phyloP scores from a whole-genome alignment of 1,140 invertebrate species.

The Ceratosolen solmsi region DNA sequence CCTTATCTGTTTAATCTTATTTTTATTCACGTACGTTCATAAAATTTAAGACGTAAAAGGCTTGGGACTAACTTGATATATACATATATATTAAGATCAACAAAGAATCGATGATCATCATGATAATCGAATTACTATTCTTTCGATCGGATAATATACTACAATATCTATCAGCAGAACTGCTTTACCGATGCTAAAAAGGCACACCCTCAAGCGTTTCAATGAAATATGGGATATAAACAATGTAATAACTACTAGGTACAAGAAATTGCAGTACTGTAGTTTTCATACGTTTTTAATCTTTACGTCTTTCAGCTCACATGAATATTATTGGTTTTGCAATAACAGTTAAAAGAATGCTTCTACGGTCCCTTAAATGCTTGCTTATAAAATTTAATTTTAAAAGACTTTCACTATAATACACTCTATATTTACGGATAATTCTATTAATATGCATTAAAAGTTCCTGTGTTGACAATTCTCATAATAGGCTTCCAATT shows the following conservation, averaged over 20 bases:
- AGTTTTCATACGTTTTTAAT: neutral
- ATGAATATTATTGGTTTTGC: neutral
- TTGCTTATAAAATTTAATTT: too few species aligned
- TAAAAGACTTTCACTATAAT: too few species aligned
- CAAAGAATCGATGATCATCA: too few species aligned
- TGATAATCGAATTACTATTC: constrained; percentile 27
- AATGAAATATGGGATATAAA: constrained; percentile 40
- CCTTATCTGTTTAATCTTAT: too few species aligned
- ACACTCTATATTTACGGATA: too few species aligned
- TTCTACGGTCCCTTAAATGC: too few species aligned
- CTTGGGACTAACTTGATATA: neutral
- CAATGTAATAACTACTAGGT: constrained; percentile 28
- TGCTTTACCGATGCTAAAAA: constrained; percentile 65
- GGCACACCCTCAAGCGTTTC: constrained; percentile 59
- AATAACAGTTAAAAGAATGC: neutral
- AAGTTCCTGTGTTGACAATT: too few species aligned
- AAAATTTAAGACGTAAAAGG: too few species aligned
- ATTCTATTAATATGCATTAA: too few species aligned
- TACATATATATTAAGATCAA: too few species aligned
- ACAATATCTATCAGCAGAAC: constrained; percentile 39
- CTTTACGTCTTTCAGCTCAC: neutral
- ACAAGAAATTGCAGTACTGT: constrained; percentile 12
- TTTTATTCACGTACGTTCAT: too few species aligned
- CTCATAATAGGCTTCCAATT: too few species aligned
- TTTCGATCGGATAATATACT: neutral